Evolutionary conservation across 2,113 vertebrate species (phyloP), one percentile per base, ranked within the genome.

Genomic region (Percopsis transmontana): DNA sequence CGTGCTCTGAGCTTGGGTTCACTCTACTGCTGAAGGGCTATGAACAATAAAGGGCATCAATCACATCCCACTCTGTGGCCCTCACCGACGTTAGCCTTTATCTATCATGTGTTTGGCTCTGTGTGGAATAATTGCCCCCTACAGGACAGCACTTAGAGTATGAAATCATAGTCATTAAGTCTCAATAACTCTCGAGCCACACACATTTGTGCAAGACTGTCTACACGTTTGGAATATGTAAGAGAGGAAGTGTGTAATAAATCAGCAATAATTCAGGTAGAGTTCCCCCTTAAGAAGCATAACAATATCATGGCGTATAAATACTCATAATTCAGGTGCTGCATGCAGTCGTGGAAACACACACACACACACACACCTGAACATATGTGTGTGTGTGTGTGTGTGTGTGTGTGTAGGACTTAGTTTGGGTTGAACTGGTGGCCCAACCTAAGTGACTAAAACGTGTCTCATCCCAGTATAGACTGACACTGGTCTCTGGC

Each of bases 251-350:
- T 33, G 1, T 0, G 23, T 56, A 20, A 65, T 57, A 70, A 68
- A 68, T 39, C 13, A 1, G 2, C 3, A 47, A 15, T 47, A 1
- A 11, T 3, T 48, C 21, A 2, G 11, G 45, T 48, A 16, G 54
- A 47, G 19, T 21, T 53, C 12, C 27, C 24, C 24, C 61, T 53
- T 52, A 24, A 23, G 55, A 18, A 16, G 57, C 55, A 40, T 33
- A 33, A 1, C n/a, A 39, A 27, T 18, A 4, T 18, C 33, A 6
- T 63, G 63, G 62, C 11, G 27, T 16, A 47, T 54, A 6, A 18
- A 59, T 56, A 19, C 47, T 62, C 42, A 48, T 68, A 57, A 61
- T 56, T 66, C 38, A 39, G 33, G 42, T 42, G 45, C 13, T 54
- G 3, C 0, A 0, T 18, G 40, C 19, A 19, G 19, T 57, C 12